Base-by-base conservation (phyloP, 2,797 vertebrate species). In the Gastrophryne carolinensis region DNA sequence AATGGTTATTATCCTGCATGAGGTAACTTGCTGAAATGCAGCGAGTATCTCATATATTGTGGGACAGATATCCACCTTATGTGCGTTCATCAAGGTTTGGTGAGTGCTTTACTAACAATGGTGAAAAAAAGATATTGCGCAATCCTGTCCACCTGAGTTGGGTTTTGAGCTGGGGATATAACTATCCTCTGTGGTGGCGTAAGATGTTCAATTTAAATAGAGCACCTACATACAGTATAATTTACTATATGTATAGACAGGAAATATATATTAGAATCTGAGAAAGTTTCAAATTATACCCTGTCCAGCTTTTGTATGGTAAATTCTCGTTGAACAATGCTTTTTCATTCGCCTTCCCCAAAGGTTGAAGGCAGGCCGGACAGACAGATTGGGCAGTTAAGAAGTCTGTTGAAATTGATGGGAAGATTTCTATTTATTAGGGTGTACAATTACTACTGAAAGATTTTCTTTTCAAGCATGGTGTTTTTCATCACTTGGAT, bases 401-500 rank as follows among this genome's bases (percentile, higher is more conserved):
- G 62, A 67, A 52, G 64, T 29, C 64, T 49, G 27, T 37, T 61
- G 44, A 61, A 68, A 75, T 68, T 68, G 73, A 75, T 75, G 73
- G 56, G 56, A 68, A 68, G 32, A n/a, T 73, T 69, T 58, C 65
- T 80, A 57, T 80, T 85, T 79, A 88, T 73, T 65, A 80, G 80
- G 85, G 84, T 49, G 83, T 79, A 57, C 57, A 76, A 70, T 86
- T 83, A 80, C 74, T 75, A 78, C 56, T 60, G 76, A 82, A 47
- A 76, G 79, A 82, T 75, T 83, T 78, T 75, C 69, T 80, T 87
- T 86, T 78, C 77, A 64, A 2, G 0, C 53, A 78, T 71, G 83
- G 84, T 84, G 50, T 83, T 83, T 37, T 57, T 83, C 73, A 50
- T 34, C 8, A 54, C 68, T 70, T n/a, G n/a, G 44, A 30, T 52